These are phyloP conservation scores for Ancistrus triradiatus DNA, from an alignment of 2,113 vertebrate genomes.

Conservation along the genomic window DNA sequence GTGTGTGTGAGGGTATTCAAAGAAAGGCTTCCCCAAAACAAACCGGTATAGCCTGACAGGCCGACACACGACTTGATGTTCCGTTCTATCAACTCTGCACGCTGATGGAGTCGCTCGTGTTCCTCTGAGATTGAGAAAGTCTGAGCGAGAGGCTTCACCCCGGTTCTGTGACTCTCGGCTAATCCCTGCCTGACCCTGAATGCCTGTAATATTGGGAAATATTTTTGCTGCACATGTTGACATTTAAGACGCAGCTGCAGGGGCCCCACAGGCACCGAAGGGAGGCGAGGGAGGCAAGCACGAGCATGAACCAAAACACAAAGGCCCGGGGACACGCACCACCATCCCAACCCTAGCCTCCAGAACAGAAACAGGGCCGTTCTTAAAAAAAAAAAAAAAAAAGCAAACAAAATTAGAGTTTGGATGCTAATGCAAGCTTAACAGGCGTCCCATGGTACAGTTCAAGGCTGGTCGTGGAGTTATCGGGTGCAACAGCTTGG, in stretches of 20 bases:
- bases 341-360: conserved; percentile 27
- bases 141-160: too few relatives aligned
- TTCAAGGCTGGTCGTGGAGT: too few relatives aligned
- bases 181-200: too few relatives aligned
- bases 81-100: too few relatives aligned
- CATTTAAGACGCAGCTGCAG: conserved; percentile 64
- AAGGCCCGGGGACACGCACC: conserved; percentile 16
- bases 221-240: conserved; percentile 65
- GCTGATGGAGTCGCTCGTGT: too few relatives aligned
- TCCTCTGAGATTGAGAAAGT: too few relatives aligned
- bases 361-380: conserved; percentile 11
- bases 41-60: conserved; percentile 3
- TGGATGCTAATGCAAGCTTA: too few relatives aligned
- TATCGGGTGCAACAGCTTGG: too few relatives aligned
- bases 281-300: conserved; percentile 64
- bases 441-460: too few relatives aligned
- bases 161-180: too few relatives aligned
- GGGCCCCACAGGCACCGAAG: conserved; percentile 64
- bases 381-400: background rate
- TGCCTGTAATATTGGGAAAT: conserved; percentile 53
- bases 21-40: conserved; percentile 49
- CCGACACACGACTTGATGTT: too few relatives aligned
- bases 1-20: background rate
- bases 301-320: conserved; percentile 62
- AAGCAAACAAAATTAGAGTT: too few relatives aligned